Evolutionary conservation across 2,113 vertebrate genomes (phyloP).

Genomic region (Corythornis cristatus): DNA sequence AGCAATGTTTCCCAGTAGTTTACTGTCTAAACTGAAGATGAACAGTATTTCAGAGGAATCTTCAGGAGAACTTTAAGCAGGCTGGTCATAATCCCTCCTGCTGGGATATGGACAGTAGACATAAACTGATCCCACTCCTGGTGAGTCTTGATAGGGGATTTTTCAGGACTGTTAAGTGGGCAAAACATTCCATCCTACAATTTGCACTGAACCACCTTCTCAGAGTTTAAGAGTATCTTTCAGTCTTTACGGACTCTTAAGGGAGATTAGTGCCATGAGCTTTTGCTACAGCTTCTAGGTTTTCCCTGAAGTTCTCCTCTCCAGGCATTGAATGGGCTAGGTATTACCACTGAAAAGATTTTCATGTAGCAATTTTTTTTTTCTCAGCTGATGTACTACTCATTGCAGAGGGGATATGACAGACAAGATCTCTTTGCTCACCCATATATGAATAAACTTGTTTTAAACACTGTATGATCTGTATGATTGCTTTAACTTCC

Average conservation of each 20-base stretch:
- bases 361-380: slow-evolving; percentile 5
- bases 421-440: neutral
- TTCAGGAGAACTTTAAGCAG: neutral
- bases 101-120: neutral
- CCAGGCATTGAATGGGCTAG: neutral
- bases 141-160: neutral
- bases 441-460: neutral
- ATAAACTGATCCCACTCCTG: neutral
- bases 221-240: neutral
- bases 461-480: neutral
- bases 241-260: neutral
- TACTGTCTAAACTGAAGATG: neutral
- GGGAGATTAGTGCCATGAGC: neutral
- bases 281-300: slow-evolving; percentile 3
- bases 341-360: slow-evolving; percentile 21
- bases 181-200: neutral
- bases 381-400: neutral
- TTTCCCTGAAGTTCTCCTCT: slow-evolving; percentile 9
- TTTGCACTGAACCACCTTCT: neutral
- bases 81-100: neutral
- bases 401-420: neutral
- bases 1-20: neutral
- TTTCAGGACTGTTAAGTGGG: neutral
- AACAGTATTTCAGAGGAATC: neutral
- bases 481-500: neutral